These are phyloP conservation scores for Samia ricini DNA, from an alignment of 1,140 invertebrate genomes.

Conservation along the genomic window DNA sequence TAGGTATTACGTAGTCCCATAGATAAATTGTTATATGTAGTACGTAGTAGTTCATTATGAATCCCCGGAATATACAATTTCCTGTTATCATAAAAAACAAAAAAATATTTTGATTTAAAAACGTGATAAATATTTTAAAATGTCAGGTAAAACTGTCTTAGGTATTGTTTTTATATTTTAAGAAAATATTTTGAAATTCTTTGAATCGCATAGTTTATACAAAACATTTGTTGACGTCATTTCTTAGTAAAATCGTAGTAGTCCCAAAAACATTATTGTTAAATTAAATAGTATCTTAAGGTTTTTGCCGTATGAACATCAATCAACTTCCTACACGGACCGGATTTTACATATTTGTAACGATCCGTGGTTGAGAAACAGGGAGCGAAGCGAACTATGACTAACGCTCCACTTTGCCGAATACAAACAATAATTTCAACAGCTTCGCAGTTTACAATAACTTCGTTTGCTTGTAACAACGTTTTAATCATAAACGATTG, in stretches of 20 bases:
- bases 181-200: slow-evolving; percentile 8
- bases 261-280: slow-evolving; percentile 8
- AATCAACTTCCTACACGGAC: slow-evolving; percentile 10
- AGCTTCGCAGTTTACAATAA: slow-evolving; percentile 12
- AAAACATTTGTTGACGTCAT: slow-evolving; percentile 16
- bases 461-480: neutral
- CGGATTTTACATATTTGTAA: slow-evolving; percentile 16
- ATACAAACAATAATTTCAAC: slow-evolving; percentile 17
- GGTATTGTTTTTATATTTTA: neutral
- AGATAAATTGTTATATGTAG: no score
- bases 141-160: neutral
- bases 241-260: slow-evolving; percentile 12
- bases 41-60: neutral
- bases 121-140: neutral
- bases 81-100: neutral
- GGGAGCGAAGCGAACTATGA: slow-evolving; percentile 4
- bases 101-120: neutral
- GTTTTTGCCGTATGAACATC: slow-evolving; percentile 9
- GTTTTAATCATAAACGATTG: neutral
- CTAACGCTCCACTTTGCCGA: slow-evolving; percentile 13
- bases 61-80: neutral
- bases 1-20: no score
- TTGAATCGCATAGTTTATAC: slow-evolving; percentile 17
- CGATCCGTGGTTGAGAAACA: slow-evolving; percentile 2
- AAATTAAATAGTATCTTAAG: slow-evolving; percentile 2